Base-by-base conservation (phyloP, 2,113 vertebrate species). In the Vimba vimba region DNA sequence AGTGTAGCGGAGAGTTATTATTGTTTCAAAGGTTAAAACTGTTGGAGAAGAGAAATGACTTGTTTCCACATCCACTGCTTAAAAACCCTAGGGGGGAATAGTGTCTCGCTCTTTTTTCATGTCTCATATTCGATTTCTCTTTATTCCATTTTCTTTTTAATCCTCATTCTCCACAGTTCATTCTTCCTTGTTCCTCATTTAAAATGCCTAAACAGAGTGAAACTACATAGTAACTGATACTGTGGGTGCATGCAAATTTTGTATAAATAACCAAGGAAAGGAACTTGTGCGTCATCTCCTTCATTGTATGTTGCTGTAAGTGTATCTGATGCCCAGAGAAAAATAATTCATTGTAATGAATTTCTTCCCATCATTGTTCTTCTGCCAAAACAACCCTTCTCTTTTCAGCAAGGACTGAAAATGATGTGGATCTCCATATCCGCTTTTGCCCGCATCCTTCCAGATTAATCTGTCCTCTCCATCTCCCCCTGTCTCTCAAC, bases 11-110 rank as follows among this genome's bases (percentile, higher is more conserved):
- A 76, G 27, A 27, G 27, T 27, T 27, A 27, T 27, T 27, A 27
- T 27, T 27, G 27, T 27, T 1, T 27, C 27, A 27, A 27, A 79
- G 79, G 87, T 88, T 84, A 74, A 88, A 82, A 27, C 50, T 75
- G 78, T 82, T 79, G 11, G 59, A 25, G 36, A 77, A 59, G 79
- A 87, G 71, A 84, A 88, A 84, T 77, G 80, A 84, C 79, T 25
- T 89, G 81, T 90, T 89, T 90, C 77, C 55, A 74, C 82, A 79
- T 89, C 79, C 64, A 33, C 27, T 21, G 7, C 60, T 86, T 79
- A 76, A 90, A 88, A 81, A 84, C 60, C 36, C 50, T 85, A 36
- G 77, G 45, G 62, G 39, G 80, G 75, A 71, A 64, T 52, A 78
- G 36, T 55, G 36, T 52, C 25, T 79, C 59, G 62, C 25, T 78